phyloP scores from a whole-genome alignment of 2,113 vertebrate genomes.

The Cygnus atratus region DNA sequence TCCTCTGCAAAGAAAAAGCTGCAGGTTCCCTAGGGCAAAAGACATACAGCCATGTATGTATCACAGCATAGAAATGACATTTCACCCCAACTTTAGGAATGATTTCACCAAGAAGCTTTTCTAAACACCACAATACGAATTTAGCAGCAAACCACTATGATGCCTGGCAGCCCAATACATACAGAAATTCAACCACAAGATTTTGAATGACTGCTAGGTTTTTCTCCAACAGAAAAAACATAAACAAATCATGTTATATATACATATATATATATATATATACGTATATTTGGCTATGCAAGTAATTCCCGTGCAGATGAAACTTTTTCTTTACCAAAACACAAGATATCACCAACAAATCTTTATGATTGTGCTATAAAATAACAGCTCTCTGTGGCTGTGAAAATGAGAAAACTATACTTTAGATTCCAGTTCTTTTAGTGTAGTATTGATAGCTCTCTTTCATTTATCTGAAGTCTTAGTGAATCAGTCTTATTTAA shows the following conservation, averaged over 20 bases:
- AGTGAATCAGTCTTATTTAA: neutral
- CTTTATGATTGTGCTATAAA: neutral
- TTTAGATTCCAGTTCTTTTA: neutral
- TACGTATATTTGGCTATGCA: neutral
- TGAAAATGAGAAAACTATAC: neutral
- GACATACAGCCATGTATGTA: rapidly evolving
- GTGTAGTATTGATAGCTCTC: neutral
- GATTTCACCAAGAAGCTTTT: neutral
- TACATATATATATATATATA: neutral
- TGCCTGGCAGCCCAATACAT: neutral
- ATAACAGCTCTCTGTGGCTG: neutral
- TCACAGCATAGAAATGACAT: neutral
- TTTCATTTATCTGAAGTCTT: neutral
- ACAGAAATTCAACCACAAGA: neutral
- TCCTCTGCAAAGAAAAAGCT: neutral
- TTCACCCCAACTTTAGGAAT: neutral
- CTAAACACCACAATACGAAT: neutral
- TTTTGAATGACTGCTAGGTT: neutral
- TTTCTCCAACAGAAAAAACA: neutral
- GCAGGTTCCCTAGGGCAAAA: neutral
- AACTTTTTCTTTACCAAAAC: neutral
- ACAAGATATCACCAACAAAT: neutral
- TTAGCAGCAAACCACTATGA: neutral
- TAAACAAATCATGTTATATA: neutral
- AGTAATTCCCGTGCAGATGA: neutral